Evolutionary conservation across 2,113 vertebrate genomes (phyloP), one percentile per base, ranked within the genome.

Genomic region (Trematocara stigmaticum): DNA sequence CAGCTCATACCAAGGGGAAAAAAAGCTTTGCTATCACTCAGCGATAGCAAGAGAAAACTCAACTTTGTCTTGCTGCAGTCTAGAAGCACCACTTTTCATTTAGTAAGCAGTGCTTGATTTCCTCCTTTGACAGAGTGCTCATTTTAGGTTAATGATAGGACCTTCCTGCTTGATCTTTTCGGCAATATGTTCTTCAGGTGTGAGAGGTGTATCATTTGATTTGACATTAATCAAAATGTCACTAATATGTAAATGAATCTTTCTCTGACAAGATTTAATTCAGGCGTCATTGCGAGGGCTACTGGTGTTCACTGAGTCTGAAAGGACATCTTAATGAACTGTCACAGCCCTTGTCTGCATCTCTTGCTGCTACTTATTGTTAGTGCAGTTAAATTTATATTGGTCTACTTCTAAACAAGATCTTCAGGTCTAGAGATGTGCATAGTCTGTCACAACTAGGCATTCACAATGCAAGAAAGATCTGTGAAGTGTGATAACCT

Each of bases 311-410:
- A 38, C 31, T 52, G 66, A 26, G 51, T 59, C 18, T 76, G 56
- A 80, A 52, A 29, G 34, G 40, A 83, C 74, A 83, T 69, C 31
- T 85, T 85, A 81, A 85, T 85, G 79, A 66, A 80, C 84, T 83
- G 71, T 74, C 84, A 69, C 42, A 61, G 52, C 29, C 47, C 64
- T 16, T 56, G 13, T 51, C 42, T 81, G 42, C 49, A 31, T 59
- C 40, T 51, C 35, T 79, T 8, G 10, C 35, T 40, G 42, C 31
- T 40, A 10, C n/a, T 78, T 52, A 20, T 61, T 74, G 34, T 69
- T 45, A 79, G 7, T 13, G 56, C 56, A 15, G 23, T 51, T 78
- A 31, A n/a, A 51, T 51, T 51, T 51, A 12, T 51, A 51, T 76
- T 49, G 45, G 45, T 76, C 10, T 76, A 34, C 15, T 34, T 76